Base-by-base conservation (phyloP, 2,797 vertebrate species). In the Syndactyla subalaris region DNA sequence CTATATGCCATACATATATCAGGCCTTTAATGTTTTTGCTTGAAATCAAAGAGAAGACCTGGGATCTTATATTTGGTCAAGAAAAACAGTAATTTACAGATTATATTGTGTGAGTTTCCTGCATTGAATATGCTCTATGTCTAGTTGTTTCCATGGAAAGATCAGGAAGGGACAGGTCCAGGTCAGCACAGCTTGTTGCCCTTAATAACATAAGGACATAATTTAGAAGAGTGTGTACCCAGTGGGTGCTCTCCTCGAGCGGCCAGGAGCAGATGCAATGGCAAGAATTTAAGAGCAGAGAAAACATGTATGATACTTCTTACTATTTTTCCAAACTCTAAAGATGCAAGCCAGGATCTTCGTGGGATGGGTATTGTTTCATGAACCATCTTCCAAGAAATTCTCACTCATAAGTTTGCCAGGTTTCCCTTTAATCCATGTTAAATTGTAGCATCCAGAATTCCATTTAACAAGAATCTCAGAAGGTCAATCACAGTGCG, bases 131-230 rank as follows among this genome's bases (percentile, higher is more conserved):
- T 70, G 77, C 43, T 95, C 17, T 86, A 10, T 75, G 73, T 84
- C 88, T 19, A 73, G n/a, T 79, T 85, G 77, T 70, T 95, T 66
- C 75, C 65, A 9, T 88, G 75, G 85, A 49, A 86, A 52, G 67
- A 73, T 90, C 52, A 79, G 36, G 63, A 72, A 76, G 81, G 51
- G 41, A 19, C 72, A 85, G 39, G 84, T 88, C 58, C 23, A 73
- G 81, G 38, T 79, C 48, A 88, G 88, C 67, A 36, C n/a, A 83
- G 61, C 51, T 87, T 88, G 26, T 88, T 92, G 67, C 30, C 41
- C 63, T 77, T 88, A 19, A 45, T 75, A 65, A 46, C 18, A 4
- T 46, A 8, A 27, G n/a, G 51, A 26, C 22, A 67, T 55, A 71
- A 58, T 82, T 92, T 80, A 71, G 48, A 85, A 55, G 45, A 87